Conservation (phyloP, 2,113 vertebrate genomes). For the Arvicanthis niloticus region DNA sequence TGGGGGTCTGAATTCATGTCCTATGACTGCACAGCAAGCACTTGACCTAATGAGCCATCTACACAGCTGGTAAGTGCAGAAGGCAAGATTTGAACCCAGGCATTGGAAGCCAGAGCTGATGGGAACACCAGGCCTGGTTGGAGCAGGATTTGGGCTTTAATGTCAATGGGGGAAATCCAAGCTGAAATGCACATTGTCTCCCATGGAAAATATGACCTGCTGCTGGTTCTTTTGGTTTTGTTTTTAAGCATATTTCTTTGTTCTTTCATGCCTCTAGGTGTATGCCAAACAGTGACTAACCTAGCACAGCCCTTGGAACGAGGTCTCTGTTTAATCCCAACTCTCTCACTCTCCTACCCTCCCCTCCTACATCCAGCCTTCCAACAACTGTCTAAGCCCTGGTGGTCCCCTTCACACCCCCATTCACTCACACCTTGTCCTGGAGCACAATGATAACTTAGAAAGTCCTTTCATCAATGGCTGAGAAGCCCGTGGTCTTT, state of each 20-base stretch:
- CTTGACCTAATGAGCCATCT: neutral
- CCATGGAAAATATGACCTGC: neutral
- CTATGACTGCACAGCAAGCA: too few relatives aligned
- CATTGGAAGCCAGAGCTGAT: neutral
- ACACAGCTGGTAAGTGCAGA: neutral
- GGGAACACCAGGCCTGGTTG: neutral
- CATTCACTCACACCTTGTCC: neutral
- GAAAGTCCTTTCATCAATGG: neutral
- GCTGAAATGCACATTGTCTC: neutral
- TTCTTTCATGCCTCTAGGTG: neutral
- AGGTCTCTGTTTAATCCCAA: neutral
- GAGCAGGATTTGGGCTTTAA: neutral
- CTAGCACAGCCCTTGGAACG: rapidly evolving
- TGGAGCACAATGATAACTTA: neutral
- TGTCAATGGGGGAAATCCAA: neutral
- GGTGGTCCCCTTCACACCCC: neutral
- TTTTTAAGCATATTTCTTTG: neutral
- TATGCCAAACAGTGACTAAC: neutral
- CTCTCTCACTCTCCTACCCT: neutral
- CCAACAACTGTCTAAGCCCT: neutral
- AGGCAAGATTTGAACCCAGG: neutral
- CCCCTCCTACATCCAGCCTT: neutral
- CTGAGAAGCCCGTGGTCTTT: neutral
- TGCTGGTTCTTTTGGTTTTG: neutral
- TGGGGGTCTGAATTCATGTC: neutral